Evolutionary conservation across 2,113 vertebrate species (phyloP).

Genomic region (Dicerorhinus sumatrensis): DNA sequence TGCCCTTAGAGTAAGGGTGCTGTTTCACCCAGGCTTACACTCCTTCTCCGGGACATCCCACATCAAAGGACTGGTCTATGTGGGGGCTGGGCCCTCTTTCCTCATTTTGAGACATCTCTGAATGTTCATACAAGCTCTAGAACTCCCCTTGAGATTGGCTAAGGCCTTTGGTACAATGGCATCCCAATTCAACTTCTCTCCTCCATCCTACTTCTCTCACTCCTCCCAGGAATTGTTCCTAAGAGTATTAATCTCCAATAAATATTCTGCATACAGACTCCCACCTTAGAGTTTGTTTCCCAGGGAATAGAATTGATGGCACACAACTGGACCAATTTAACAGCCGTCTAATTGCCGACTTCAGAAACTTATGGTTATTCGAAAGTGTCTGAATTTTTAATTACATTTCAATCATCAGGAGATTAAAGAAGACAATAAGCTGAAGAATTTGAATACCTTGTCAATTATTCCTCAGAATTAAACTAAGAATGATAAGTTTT

Average conservation of each 20-base stretch:
- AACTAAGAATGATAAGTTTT: background rate
- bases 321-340: background rate
- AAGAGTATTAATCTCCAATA: background rate
- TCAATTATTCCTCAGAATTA: background rate
- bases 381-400: background rate
- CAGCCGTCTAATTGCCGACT: background rate
- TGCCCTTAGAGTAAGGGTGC: background rate
- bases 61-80: background rate
- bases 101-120: background rate
- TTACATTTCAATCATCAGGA: background rate
- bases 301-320: background rate
- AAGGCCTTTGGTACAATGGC: background rate
- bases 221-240: background rate
- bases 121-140: background rate
- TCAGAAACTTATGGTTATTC: background rate
- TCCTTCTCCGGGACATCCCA: background rate
- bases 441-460: background rate
- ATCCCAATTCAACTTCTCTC: background rate
- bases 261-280: background rate
- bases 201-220: background rate
- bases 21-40: background rate
- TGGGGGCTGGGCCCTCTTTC: background rate
- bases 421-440: background rate
- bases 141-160: background rate
- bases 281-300: background rate